Evolutionary conservation across 2,113 vertebrate genomes (phyloP).

Genomic region (Caretta caretta): DNA sequence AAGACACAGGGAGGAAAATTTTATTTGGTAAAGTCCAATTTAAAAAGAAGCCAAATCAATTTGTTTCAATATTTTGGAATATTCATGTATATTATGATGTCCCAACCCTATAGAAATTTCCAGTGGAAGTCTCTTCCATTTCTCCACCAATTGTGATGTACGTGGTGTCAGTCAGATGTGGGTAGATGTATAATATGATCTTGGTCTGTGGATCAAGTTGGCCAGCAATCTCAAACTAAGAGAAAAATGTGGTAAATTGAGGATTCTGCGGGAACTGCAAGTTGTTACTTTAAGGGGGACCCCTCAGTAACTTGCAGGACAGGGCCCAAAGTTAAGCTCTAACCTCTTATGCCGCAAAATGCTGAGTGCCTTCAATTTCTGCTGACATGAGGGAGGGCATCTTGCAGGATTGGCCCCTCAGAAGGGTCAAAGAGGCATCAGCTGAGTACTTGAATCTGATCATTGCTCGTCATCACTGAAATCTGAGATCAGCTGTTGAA

Average conservation of each 20-base stretch:
- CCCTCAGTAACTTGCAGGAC: background rate
- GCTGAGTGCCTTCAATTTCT: background rate
- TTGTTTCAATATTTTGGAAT: background rate
- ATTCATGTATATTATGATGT: background rate
- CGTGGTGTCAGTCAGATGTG: background rate
- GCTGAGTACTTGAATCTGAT: background rate
- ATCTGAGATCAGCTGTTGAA: background rate
- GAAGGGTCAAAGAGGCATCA: background rate
- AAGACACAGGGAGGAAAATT: background rate
- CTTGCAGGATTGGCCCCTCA: background rate
- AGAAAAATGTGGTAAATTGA: background rate
- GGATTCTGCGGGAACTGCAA: background rate
- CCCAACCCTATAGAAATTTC: background rate
- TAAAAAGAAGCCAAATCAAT: background rate
- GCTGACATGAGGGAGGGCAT: background rate
- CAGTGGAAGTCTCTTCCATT: background rate
- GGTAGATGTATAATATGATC: background rate
- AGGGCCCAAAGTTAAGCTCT: background rate
- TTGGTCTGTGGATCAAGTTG: background rate
- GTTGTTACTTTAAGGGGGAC: background rate
- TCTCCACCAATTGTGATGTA: background rate
- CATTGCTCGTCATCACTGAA: background rate
- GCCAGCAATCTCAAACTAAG: background rate
- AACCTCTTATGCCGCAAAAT: background rate
- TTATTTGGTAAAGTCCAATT: background rate